Conservation (phyloP, 2,113 vertebrate species). For the Dipodomys ordii region DNA sequence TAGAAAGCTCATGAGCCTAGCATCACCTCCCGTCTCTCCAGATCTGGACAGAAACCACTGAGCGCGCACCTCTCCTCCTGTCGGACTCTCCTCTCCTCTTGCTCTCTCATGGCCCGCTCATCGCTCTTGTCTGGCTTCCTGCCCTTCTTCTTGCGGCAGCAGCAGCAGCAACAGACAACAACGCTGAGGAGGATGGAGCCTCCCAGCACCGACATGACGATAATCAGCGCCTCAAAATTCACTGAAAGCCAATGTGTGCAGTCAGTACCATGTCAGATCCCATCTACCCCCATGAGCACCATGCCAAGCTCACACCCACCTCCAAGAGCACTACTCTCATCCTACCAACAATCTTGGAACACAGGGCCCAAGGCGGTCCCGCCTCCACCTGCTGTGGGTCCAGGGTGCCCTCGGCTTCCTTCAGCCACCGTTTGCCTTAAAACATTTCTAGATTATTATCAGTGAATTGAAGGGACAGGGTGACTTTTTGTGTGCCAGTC, state of each 20-base stretch:
- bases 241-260: constrained; percentile 84
- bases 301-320: neutral
- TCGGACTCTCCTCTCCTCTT: constrained; percentile 87
- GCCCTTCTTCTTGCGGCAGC: constrained; percentile 88
- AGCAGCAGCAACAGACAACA: constrained; percentile 94
- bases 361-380: neutral
- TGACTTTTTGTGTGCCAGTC: too few relatives aligned
- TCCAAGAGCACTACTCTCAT: too few relatives aligned
- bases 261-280: neutral
- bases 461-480: neutral
- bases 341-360: neutral
- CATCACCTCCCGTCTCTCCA: neutral
- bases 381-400: neutral
- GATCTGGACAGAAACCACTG: too few relatives aligned
- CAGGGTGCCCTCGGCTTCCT: rapidly evolving
- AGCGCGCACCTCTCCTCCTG: constrained; percentile 93
- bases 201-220: constrained; percentile 92
- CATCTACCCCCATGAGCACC: neutral
- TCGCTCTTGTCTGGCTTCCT: constrained; percentile 89
- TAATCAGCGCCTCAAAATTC: constrained; percentile 96
- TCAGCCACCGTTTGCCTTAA: neutral
- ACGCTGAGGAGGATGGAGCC: constrained; percentile 90
- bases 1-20: neutral
- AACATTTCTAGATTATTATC: neutral
- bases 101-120: constrained; percentile 87